Percentiles rank a stretch among this genome's conserved stretches.
phyloP scores from a whole-genome alignment of 2,113 vertebrate genomes.

The Furnarius figulus region DNA sequence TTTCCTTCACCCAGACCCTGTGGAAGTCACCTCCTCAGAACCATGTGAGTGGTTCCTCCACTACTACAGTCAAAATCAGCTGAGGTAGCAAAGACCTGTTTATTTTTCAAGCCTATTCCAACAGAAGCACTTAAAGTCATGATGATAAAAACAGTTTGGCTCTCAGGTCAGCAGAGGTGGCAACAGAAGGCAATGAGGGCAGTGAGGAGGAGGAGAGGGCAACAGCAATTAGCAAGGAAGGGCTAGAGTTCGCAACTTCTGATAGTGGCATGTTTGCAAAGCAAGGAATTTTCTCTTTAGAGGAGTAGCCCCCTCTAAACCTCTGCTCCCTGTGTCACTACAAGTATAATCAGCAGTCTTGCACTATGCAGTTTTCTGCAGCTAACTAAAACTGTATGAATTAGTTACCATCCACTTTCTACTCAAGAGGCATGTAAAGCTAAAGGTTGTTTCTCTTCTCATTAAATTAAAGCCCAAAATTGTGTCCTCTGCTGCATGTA shows the following conservation, averaged over 20 bases:
- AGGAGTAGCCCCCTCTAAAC: neutral
- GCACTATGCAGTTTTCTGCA: neutral
- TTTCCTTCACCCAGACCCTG: neutral
- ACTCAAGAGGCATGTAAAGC: neutral
- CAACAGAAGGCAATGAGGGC: neutral
- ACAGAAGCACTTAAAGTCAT: neutral
- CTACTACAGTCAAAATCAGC: neutral
- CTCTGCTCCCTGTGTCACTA: neutral
- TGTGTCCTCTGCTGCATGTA: neutral
- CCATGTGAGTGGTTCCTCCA: neutral
- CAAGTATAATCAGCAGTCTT: neutral
- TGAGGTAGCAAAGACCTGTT: neutral
- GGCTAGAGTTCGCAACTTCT: neutral
- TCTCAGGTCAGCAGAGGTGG: neutral
- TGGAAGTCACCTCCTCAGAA: neutral
- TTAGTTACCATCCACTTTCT: neutral
- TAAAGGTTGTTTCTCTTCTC: neutral
- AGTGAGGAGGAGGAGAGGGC: neutral
- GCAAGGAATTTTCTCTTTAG: neutral
- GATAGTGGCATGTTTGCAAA: neutral
- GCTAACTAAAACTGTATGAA: neutral
- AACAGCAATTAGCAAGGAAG: neutral
- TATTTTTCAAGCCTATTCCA: neutral
- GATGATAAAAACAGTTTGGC: neutral
- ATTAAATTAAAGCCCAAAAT: neutral